Base-by-base conservation (phyloP, 2,113 vertebrate genomes). In the Myrmophylax atrothorax region DNA sequence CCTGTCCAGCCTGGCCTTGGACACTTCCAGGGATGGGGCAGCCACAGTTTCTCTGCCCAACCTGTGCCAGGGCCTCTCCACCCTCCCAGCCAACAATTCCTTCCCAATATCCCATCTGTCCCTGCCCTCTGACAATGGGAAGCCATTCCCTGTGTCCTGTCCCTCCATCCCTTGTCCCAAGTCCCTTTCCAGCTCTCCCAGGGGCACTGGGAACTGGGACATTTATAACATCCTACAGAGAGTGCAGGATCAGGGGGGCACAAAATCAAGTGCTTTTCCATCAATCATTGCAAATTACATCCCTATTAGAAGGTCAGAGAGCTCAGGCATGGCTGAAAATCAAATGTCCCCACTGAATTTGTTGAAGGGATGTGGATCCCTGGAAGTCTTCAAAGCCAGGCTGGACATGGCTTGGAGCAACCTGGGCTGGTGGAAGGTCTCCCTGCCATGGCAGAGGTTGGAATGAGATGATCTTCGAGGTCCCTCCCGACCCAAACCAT, bases 391-490 rank as follows among this genome's bases (percentile, higher is more conserved):
- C 64, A 29, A 46, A 12, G 37, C 16, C 50, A 52, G 44, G 11
- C 0, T 66, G 44, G 37, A 66, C 0, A 0, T 28, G 17, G 14
- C 4, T 52, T 73, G 44, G 52, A 79, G 17, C 28, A n/a, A 1
- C 2, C 29, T 67, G 81, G n/a, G 8, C 5, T 3, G 3, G 18
- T 16, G 52, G 25, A 3, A 84, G 14, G 31, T 56, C 35, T 42
- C 62, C 38, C n/a, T 68, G 29, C 7, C 23, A 5, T 53, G 38
- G 46, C 29, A 62, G 19, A 18, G 14, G 4, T 16, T 44, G 18
- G 26, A 1, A 52, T 1, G 1, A 24, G 37, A 24, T 44, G 18
- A 9, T 1, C 12, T 53, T 53, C 16, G 20, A 6, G 18, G 19
- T 40, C 17, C 19, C 15, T 53, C 40, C 46, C 24, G 46, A 31